A percentile compares a stretch with the other conserved stretches of the same genome.
Evolutionary conservation across 1,140 invertebrate genomes (phyloP).

Genomic region (Oncopeltus fasciatus): DNA sequence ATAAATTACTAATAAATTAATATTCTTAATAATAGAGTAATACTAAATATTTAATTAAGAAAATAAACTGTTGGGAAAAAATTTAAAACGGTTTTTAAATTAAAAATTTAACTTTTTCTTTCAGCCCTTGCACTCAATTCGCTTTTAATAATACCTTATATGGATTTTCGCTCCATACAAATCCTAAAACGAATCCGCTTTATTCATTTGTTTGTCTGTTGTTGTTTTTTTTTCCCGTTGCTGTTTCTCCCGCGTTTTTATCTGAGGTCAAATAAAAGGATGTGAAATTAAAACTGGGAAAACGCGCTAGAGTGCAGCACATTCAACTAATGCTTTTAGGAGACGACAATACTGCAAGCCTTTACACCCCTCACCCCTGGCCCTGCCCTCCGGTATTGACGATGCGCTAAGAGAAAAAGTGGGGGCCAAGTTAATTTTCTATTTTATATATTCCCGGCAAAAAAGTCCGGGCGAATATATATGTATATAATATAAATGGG

Average conservation of each 20-base stretch:
- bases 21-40: too few species aligned
- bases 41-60: too few species aligned
- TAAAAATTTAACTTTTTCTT: too few species aligned
- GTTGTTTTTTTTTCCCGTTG: too few species aligned
- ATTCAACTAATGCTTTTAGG: not conserved
- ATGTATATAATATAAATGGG: too few species aligned
- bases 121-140: not conserved
- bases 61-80: too few species aligned
- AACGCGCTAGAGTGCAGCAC: not conserved
- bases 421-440: too few species aligned
- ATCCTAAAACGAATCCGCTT: not conserved
- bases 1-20: too few species aligned
- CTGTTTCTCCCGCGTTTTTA: too few species aligned
- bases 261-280: not conserved
- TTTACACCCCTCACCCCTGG: not conserved
- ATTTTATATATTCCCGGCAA: too few species aligned
- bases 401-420: not conserved
- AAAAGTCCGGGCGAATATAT: too few species aligned
- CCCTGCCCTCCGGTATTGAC: not conserved
- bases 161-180: slow-evolving; percentile 3
- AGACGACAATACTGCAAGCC: not conserved
- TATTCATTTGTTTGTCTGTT: not conserved
- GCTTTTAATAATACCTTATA: slow-evolving; percentile 9
- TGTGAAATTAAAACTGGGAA: not conserved
- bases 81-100: too few species aligned